Base-by-base conservation (phyloP, 1,140 invertebrate species). In the Caenorhabditis latens region DNA sequence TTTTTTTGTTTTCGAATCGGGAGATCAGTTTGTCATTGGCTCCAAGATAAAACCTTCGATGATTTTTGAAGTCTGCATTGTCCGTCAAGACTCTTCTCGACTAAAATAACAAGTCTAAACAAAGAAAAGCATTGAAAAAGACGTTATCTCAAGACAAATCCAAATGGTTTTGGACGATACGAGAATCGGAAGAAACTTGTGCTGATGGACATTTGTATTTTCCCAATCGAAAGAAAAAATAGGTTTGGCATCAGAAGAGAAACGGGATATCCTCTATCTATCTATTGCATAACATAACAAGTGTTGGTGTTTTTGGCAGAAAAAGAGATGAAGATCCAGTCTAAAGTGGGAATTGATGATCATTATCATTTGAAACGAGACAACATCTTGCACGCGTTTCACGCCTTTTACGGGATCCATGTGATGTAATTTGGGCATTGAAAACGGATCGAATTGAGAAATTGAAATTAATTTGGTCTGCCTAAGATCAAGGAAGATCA, bases 341-440 rank as follows among this genome's bases (percentile, higher is more conserved):
- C 65, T 71, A 14, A n/a, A 19, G 3, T n/a, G 57, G n/a, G 3
- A 58, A 58, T n/a, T 65, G 11, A 65, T 65, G 21, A 40, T 65
- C n/a, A 71, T 71, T 21, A 71, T 71, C 24, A 71, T 71, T 21
- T 19, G 65, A 71, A 32, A 71, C 21, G 42, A 19, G 65, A 71
- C 24, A n/a, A 65, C 61, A 65, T 65, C 61, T 65, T 65, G 61
- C 61, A 65, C 61, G 61, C 65, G 65, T 71, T 71, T 71, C 65
- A 71, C 65, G 42, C 65, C 42, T 71, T 71, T 43, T 46, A 43
- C 42, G 61, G 40, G 65, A 71, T 71, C 65, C 40, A 71, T 71
- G 65, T 63, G 61, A 63, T 63, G 4, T 19, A 24, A 61, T 9
- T 43, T 14, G 14, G 61, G 4, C 3, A 63, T 32, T 24, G 6